Evolutionary conservation across 2,888 invertebrate genomes (phyloP), one percentile per base, ranked within the genome.

Genomic region (Athetis lepigone): DNA sequence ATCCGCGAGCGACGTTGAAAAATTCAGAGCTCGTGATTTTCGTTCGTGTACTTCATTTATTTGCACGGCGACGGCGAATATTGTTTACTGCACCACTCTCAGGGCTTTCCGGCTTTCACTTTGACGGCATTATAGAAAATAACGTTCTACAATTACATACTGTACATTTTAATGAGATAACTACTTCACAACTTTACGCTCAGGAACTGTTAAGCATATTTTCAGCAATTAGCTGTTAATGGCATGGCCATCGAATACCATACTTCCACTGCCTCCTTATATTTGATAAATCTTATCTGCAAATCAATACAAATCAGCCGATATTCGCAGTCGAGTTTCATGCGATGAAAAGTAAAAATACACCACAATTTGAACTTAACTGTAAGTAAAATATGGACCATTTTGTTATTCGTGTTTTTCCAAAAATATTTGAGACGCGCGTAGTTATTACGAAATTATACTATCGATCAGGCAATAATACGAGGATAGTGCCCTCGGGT

Each of bases 1-100:
- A 90, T 90, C 85, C 86, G 77, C 83, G 84, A 79, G 80, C 84
- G 92, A 94, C 92, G 89, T 92, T 93, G 93, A 93, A 93, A 94
- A 94, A 93, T 93, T 89, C 90, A 86, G 83, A 86, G 84, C 89
- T 92, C 94, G 94, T 93, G 94, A 92, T 93, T 92, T 93, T 90
- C 84, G 88, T 88, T 93, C 93, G 92, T 92, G 93, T 90, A 85
- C 87, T 89, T 90, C 90, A 90, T 93, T 93, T 92, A 90, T 92
- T 91, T 88, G 85, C 88, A 73, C 84, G 85, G 82, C 84, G 85
- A 85, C 87, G 83, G 85, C 82, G 86, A 90, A 90, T 91, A 92
- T 90, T 91, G 89, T 91, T 92, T 90, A 86, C 86, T 77, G 84
- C 80, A 58, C 50, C 52, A 81, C 79, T 85, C 81, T 85, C 85